These are phyloP conservation scores for Poeciliopsis occidentalis DNA, from an alignment of 2,113 vertebrate genomes.

Conservation along the genomic window DNA sequence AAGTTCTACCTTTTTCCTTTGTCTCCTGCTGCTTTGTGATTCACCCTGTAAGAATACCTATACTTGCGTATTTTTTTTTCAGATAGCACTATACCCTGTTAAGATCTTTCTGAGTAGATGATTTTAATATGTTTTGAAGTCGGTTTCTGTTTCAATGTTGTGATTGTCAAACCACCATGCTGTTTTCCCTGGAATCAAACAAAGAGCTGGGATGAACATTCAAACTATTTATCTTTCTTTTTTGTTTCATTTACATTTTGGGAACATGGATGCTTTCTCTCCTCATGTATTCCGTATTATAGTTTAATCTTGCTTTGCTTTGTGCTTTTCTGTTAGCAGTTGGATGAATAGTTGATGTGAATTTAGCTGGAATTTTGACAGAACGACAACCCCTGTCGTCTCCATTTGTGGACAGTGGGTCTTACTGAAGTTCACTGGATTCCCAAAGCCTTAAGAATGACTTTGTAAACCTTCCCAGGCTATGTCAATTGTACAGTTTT, in stretches of 20 bases:
- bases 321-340: not conserved
- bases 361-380: not conserved
- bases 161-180: not conserved
- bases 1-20: constrained; percentile 51
- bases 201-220: constrained; percentile 6
- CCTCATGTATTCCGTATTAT: not conserved
- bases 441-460: too few relatives aligned
- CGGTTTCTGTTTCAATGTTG: not conserved
- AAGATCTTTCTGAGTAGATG: not conserved
- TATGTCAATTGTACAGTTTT: not conserved
- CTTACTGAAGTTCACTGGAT: too few relatives aligned
- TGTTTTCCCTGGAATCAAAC: constrained; percentile 12
- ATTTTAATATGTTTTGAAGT: constrained; percentile 4
- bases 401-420: too few relatives aligned
- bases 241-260: not conserved
- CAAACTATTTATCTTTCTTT: not conserved
- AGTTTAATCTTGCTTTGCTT: not conserved
- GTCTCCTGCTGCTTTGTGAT: constrained; percentile 46
- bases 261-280: not conserved
- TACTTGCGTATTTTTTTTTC: not conserved
- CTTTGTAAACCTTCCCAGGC: not conserved
- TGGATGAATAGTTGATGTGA: not conserved
- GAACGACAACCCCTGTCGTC: not conserved
- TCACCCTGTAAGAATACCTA: constrained; percentile 35
- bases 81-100: not conserved